Conservation (phyloP, 2,888 invertebrate genomes). For the Cerceris ruficornis region DNA sequence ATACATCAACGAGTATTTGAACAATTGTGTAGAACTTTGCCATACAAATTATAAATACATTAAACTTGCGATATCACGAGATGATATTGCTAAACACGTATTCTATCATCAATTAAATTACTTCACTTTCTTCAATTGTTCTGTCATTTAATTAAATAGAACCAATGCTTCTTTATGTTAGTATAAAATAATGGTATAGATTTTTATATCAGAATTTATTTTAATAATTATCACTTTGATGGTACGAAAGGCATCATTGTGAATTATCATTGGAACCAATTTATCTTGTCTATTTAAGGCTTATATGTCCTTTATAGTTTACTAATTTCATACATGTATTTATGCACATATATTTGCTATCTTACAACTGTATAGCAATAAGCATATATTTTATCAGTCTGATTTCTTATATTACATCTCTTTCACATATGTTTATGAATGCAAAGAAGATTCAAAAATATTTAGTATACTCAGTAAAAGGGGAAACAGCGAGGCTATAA, state of each 20-base stretch:
- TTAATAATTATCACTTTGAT: slow-evolving; percentile 26
- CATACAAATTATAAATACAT: slow-evolving; percentile 66
- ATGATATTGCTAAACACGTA: slow-evolving; percentile 17
- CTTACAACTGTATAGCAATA: not conserved
- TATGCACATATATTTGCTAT: not conserved
- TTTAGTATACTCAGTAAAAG: not conserved
- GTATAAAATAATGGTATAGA: slow-evolving; percentile 20
- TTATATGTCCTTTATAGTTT: slow-evolving; percentile 11
- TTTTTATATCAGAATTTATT: not conserved
- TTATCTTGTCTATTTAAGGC: slow-evolving; percentile 17
- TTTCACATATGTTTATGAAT: not conserved
- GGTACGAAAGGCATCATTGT: slow-evolving; percentile 36
- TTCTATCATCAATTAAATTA: slow-evolving; percentile 9
- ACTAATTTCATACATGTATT: slow-evolving; percentile 12
- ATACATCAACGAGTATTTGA: slow-evolving; percentile 7
- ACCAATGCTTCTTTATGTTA: slow-evolving; percentile 13
- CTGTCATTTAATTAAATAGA: slow-evolving; percentile 1
- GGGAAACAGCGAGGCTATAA: slow-evolving; percentile 1
- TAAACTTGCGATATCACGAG: slow-evolving; percentile 70
- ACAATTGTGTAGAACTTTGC: slow-evolving; percentile 21
- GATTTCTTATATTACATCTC: not conserved
- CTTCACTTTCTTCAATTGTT: not conserved
- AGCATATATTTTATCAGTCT: not conserved
- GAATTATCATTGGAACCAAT: slow-evolving; percentile 14
- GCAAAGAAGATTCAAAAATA: not conserved